Conservation (phyloP, 92 coral and sea anemone genomes). For the Porites cylindrica region DNA sequence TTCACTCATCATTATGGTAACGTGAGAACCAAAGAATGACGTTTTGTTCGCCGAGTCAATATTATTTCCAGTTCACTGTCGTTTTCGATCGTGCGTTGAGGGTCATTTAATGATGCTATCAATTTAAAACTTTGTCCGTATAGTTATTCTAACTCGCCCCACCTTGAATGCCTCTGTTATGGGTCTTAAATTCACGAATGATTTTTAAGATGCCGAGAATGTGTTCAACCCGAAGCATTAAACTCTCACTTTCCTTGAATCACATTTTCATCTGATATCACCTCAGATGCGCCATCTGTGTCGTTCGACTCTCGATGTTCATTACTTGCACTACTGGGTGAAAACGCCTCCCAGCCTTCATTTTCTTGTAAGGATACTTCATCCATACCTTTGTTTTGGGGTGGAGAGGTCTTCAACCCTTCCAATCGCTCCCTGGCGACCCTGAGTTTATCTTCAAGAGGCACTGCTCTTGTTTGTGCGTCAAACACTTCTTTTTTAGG, state of each 20-base stretch:
- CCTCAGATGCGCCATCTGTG: conserved; percentile 6
- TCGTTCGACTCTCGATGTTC: background rate
- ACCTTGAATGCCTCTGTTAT: too few relatives aligned
- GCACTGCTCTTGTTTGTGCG: conserved; percentile 25
- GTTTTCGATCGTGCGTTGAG: too few relatives aligned
- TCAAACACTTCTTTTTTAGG: conserved; percentile 31
- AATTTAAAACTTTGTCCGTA: too few relatives aligned
- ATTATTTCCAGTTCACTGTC: too few relatives aligned
- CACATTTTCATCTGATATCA: background rate
- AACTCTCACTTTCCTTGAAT: background rate
- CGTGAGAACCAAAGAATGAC: too few relatives aligned
- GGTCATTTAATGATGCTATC: too few relatives aligned
- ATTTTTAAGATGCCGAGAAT: too few relatives aligned
- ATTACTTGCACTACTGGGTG: background rate
- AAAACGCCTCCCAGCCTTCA: background rate
- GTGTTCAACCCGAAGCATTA: background rate
- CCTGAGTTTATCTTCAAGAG: conserved; percentile 34
- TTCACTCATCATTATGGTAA: too few relatives aligned
- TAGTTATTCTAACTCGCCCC: too few relatives aligned
- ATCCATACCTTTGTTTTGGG: background rate
- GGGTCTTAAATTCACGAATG: too few relatives aligned
- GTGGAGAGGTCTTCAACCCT: conserved; percentile 16
- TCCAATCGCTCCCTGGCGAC: conserved; percentile 40
- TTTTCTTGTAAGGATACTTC: background rate
- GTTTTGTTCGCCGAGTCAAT: too few relatives aligned